Base-by-base conservation (phyloP, 2,113 vertebrate genomes). In the Reinhardtius hippoglossoides region DNA sequence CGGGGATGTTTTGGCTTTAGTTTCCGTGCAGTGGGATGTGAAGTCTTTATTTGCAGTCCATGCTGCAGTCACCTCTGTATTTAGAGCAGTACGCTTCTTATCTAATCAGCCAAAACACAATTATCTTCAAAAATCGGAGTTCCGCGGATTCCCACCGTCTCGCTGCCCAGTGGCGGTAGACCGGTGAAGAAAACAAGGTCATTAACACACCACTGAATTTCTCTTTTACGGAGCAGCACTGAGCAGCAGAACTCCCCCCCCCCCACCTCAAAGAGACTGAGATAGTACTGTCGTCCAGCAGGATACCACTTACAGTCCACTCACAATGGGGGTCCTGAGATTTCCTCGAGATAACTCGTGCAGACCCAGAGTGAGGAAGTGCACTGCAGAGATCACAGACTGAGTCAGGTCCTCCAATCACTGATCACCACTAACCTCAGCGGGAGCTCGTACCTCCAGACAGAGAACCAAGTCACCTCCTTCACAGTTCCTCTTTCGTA, bases 231-330 rank as follows among this genome's bases (percentile, higher is more conserved):
- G n/a, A 42, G n/a, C 40, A 63, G 61, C 40, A 55, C 44, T 48
- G 48, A 69, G 69, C 56, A 31, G 58, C 57, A 35, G 67, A 76
- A 76, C 46, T 61, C 75, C 56, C 78, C 54, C 56, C 75, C 56
- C 78, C 57, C 75, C 56, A 76, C 57, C 56, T 71, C 66, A 86
- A 79, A 83, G 56, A 73, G 23, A 70, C 65, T 62, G 27, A 24
- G 44, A 37, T 69, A 57, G 50, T 78, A 37, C 75, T 7, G 31
- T 7, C 31, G 6, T 31, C 31, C 31, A 66, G 73, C 80, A 57
- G 84, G 86, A 81, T 80, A 77, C 82, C 85, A 91, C 88, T 92
- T 90, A 92, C 84, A 73, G 71, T 67, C 65, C 74, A 42, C 78
- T 85, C 86, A 84, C 76, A 71, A 71, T 27, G 58, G 77, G 74